Base-by-base conservation (phyloP, 2,888 invertebrate genomes). In the Meteorus colon region DNA sequence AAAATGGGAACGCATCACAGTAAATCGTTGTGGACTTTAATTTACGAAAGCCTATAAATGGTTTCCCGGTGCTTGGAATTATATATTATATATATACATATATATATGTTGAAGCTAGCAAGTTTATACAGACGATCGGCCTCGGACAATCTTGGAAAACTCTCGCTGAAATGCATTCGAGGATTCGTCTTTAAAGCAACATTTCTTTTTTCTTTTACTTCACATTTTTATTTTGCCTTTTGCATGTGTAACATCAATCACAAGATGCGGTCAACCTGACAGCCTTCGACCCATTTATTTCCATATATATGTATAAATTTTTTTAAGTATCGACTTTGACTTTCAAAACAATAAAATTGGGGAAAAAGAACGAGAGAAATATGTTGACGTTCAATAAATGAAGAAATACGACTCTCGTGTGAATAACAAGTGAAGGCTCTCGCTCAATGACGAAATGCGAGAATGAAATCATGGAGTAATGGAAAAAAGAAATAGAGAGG, bases 71-170 rank as follows among this genome's bases (percentile, higher is more conserved):
- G 76, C 63, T 51, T 55, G 66, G 55, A 55, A 55, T 19, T 55
- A 55, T 19, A 55, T 55, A 55, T 55, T 55, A 55, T 55, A 51
- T 55, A 55, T 55, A 2, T n/a, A n/a, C n/a, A n/a, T 29, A 60
- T 29, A 14, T 29, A 14, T 16, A 29, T 60, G n/a, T 27, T 6
- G 12, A 60, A 29, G 27, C 4, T 29, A 29, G 41, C 65, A 65
- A 41, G 41, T 73, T 82, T 81, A 66, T 78, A 83, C 81, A 80
- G 80, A 79, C 75, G 77, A 75, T 70, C 78, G 63, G 72, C 66
- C 75, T 63, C 78, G 81, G 83, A 83, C 76, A 76, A 81, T 81
- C 80, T 76, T 74, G 76, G 83, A 84, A 82, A 83, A 83, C 82
- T 84, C 83, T 84, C 83, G 80, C 80, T 79, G 77, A 78, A 45